Conservation (phyloP, 2,888 invertebrate species). For the Halocaridina rubra region DNA sequence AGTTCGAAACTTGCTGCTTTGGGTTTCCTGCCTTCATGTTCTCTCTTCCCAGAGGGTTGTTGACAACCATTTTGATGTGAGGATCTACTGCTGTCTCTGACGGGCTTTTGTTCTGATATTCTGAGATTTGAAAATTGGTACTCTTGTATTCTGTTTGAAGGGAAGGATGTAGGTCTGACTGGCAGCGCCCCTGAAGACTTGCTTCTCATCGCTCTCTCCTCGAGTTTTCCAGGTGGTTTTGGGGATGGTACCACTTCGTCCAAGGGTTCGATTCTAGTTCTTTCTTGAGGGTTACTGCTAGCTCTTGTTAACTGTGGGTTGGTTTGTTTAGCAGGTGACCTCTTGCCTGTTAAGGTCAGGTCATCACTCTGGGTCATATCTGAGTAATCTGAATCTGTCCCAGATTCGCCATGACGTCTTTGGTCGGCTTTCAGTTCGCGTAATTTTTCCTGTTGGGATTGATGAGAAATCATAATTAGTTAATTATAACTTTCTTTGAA, state of each 20-base stretch:
- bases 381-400: neutral
- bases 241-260: neutral
- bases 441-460: neutral
- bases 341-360: slow-evolving; percentile 13
- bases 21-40: neutral
- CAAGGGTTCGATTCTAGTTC: neutral
- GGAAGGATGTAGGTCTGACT: neutral
- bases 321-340: neutral
- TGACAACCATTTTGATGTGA: neutral
- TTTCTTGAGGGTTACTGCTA: neutral
- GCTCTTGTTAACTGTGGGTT: neutral
- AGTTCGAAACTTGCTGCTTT: neutral
- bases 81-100: neutral
- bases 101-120: neutral
- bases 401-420: slow-evolving; percentile 7
- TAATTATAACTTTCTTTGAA: too few relatives aligned
- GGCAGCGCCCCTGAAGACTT: neutral
- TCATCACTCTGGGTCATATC: slow-evolving; percentile 29
- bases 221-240: neutral
- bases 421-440: slow-evolving; percentile 19
- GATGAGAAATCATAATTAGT: too few relatives aligned
- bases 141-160: neutral
- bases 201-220: neutral
- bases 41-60: neutral
- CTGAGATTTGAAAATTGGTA: neutral